Evolutionary conservation across 2,113 vertebrate species (phyloP), one percentile per base, ranked within the genome.

Genomic region (Bufo bufo): DNA sequence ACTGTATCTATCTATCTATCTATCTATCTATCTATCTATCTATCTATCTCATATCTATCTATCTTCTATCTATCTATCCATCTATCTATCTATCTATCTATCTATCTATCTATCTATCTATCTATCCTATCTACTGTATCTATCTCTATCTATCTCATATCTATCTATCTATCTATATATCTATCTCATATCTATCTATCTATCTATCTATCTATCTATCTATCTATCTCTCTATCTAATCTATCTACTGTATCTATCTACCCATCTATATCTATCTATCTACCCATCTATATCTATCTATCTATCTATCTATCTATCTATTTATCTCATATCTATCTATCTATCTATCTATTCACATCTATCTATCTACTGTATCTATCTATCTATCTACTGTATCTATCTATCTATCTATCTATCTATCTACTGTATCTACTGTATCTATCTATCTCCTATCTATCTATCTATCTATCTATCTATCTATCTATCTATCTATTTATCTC

Each of bases 31-130:
- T 71, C 66, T 71, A 71, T 71, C 66, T 71, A 72, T 72, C 69
- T 45, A 72, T 72, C 69, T 72, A 72, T 72, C 69, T n/a, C n/a
- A n/a, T 72, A 72, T 72, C 69, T 72, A 45, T 72, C 33, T 72
- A 45, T 72, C 66, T 71, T 71, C 43, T 74, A 19, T 74, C 6
- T 47, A 19, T 47, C 69, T 33, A 33, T 43, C 3, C 43, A 71
- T 71, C 69, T 71, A 72, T 72, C 69, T 72, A 43, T 72, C 69
- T 72, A 72, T 72, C 69, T 65, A 72, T 45, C 69, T 72, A 47
- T 72, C 69, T 72, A 72, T 72, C 43, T n/a, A 45, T 72, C 12
- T 72, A 72, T 72, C 43, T 72, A 45, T 72, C 69, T 45, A 16
- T 72, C 43, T 72, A 72, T 72, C 69, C n/a, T n/a, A n/a, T n/a